Evolutionary conservation across 2,888 invertebrate species (phyloP), one percentile per base, ranked within the genome.

Genomic region (Cantharis flavilabris): DNA sequence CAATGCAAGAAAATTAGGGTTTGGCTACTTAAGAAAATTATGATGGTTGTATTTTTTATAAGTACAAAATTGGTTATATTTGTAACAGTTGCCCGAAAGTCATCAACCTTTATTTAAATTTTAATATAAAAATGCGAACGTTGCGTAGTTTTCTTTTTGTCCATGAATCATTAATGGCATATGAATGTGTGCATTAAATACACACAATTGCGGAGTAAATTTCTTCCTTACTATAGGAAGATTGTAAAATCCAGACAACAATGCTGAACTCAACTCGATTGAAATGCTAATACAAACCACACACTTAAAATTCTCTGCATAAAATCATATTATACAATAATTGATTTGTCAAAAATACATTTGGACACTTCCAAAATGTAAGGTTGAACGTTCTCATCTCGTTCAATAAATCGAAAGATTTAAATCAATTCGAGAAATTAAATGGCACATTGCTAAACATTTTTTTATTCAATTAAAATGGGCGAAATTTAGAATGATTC

Each of bases 211-310:
- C 65, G 65, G 20, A 26, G 65, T 67, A 67, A 23, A n/a, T 26
- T 67, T 67, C 26, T 67, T 70, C 63, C 67, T 69, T 70, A 69
- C 73, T 65, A 71, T 33, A 73, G 16, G 65, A 76, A 73, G 62
- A 71, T 73, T 76, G 73, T 73, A 76, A 70, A 76, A 76, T 76
- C 70, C 76, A 76, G 76, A 76, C 76, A 76, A 76, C 76, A 76
- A 76, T 76, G 73, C 73, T 18, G 20, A 75, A 67, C 64, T 64
- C 65, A 26, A 65, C n/a, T 20, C 65, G 26, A n/a, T 26, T 26
- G 11, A 26, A 23, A 67, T 18, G 23, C 64, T 67, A 67, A 67
- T 16, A 1, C 11, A 18, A n/a, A 23, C n/a, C 65, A 23, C 20
- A 14, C 20, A 67, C 23, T 67, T 26, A n/a, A 67, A 67, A 67